Evolutionary conservation across 1,140 invertebrate species (phyloP).

Genomic region (Drosophila mauritiana): DNA sequence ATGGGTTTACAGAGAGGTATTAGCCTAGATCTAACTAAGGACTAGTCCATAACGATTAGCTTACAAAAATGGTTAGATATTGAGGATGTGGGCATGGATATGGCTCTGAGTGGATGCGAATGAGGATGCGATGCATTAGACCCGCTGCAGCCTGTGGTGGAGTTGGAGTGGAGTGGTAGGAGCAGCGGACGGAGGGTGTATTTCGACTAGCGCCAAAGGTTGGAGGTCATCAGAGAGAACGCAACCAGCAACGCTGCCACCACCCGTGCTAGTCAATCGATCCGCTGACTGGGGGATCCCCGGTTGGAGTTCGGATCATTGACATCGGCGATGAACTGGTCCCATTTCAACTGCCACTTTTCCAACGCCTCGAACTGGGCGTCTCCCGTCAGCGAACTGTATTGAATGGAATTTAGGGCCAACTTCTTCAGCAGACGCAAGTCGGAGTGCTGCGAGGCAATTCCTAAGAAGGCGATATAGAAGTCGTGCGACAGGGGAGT

Average conservation of each 20-base stretch:
- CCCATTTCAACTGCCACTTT: conserved; percentile 79
- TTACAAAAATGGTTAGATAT: conserved; percentile 43
- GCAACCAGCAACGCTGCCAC: conserved; percentile 64
- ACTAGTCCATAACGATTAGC: conserved; percentile 86
- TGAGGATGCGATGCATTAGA: conserved; percentile 1
- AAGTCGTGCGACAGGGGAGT: conserved; percentile 91
- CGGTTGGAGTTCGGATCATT: conserved; percentile 43
- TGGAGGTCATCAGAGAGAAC: conserved; percentile 30
- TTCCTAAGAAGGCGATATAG: conserved; percentile 92
- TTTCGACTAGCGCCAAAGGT: conserved; percentile 61
- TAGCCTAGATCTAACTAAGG: conserved; percentile 50
- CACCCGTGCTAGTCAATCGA: conserved; percentile 84
- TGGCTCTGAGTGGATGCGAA: not conserved
- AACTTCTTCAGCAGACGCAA: conserved; percentile 91
- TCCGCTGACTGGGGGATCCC: conserved; percentile 20
- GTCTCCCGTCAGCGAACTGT: conserved; percentile 84
- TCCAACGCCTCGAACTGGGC: conserved; percentile 55
- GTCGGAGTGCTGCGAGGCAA: conserved; percentile 89
- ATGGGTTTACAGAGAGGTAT: not conserved
- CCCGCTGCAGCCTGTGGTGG: not conserved
- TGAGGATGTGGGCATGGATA: conserved; percentile 11
- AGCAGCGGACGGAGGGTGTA: conserved; percentile 3
- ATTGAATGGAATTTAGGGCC: conserved; percentile 91
- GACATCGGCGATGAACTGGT: conserved; percentile 69
- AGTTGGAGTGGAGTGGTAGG: not conserved